Conservation (phyloP, 2,888 invertebrate species). For the Tachina fera region DNA sequence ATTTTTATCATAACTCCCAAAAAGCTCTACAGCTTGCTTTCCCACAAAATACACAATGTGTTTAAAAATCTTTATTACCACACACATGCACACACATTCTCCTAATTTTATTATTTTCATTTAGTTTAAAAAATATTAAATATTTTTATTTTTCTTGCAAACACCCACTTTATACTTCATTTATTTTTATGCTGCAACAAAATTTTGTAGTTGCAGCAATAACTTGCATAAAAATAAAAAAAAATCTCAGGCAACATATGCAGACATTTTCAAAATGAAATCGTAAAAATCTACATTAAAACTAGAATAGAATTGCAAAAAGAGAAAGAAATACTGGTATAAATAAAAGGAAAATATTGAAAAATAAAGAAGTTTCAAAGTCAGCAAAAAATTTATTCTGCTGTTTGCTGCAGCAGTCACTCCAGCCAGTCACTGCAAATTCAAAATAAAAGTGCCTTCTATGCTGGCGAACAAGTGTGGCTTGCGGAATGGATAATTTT, state of each 20-base stretch:
- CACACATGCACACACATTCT: constrained; percentile 12
- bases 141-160: constrained; percentile 22
- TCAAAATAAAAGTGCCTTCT: constrained; percentile 34
- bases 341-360: constrained; percentile 33
- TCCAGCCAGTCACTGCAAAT: constrained; percentile 3
- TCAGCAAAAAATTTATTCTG: constrained; percentile 57
- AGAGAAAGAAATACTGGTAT: constrained; percentile 7
- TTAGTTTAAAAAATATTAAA: constrained; percentile 32
- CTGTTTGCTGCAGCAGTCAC: constrained; percentile 19
- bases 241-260: constrained; percentile 57
- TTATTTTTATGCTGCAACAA: constrained; percentile 56
- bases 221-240: not conserved
- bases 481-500: constrained; percentile 49
- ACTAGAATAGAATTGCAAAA: constrained; percentile 15
- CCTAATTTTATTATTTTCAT: constrained; percentile 39
- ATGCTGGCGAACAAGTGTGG: constrained; percentile 16
- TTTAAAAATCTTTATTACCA: constrained; percentile 16
- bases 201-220: constrained; percentile 40
- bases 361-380: constrained; percentile 40
- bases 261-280: constrained; percentile 57
- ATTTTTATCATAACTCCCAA: not conserved
- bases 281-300: constrained; percentile 61
- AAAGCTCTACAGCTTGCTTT: not conserved
- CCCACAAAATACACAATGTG: constrained; percentile 8
- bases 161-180: constrained; percentile 55